phyloP scores from a whole-genome alignment of 2,888 invertebrate genomes.

The Drosophila fulvimacula region DNA sequence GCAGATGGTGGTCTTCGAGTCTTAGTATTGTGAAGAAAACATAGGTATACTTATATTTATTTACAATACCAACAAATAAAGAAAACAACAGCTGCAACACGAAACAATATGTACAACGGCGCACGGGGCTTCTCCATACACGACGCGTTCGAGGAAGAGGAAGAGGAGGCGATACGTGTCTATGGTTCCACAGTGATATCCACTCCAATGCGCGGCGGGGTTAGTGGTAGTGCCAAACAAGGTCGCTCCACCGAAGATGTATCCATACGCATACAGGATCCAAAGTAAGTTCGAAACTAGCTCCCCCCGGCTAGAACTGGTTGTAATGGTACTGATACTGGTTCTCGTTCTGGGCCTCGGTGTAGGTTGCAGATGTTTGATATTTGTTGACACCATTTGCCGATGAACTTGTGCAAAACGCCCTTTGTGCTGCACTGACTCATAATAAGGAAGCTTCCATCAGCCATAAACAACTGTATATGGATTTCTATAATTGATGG shows the following conservation, averaged over 20 bases:
- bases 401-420: not conserved
- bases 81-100: slow-evolving; percentile 52
- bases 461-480: slow-evolving; percentile 2
- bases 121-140: slow-evolving; percentile 90
- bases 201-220: slow-evolving; percentile 87
- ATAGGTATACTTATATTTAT: slow-evolving; percentile 44
- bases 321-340: slow-evolving; percentile 35
- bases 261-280: slow-evolving; percentile 86
- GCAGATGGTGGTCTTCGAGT: slow-evolving; percentile 38
- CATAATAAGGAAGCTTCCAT: slow-evolving; percentile 29
- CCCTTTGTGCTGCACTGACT: slow-evolving; percentile 13
- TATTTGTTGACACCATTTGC: slow-evolving; percentile 66
- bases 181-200: slow-evolving; percentile 91
- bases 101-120: slow-evolving; percentile 71
- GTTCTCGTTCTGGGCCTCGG: slow-evolving; percentile 26
- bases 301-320: slow-evolving; percentile 16
- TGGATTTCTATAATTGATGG: not conserved
- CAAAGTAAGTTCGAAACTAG: slow-evolving; percentile 81
- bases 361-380: slow-evolving; percentile 49
- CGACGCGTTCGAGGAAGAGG: slow-evolving; percentile 94
- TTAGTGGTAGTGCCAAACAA: slow-evolving; percentile 82
- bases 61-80: slow-evolving; percentile 35
- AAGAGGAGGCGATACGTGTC: slow-evolving; percentile 92
- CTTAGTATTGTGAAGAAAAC: slow-evolving; percentile 35
- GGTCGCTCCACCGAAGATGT: slow-evolving; percentile 86